These are phyloP conservation scores for Clarias fuscus DNA, from an alignment of 2,797 vertebrate species.

Conservation along the genomic window DNA sequence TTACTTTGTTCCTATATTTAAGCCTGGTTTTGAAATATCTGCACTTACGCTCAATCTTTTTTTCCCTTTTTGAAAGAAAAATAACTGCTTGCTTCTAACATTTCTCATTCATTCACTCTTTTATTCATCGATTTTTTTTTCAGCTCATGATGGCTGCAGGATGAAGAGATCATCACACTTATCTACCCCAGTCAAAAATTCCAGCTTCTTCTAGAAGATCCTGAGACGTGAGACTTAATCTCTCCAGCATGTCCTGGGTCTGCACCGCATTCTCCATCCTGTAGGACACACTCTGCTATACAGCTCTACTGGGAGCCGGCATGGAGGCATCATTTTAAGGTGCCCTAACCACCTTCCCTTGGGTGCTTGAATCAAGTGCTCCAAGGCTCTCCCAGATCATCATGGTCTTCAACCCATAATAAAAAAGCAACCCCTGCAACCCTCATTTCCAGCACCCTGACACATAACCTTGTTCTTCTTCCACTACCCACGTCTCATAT, in stretches of 20 bases:
- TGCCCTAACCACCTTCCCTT: background rate
- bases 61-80: background rate
- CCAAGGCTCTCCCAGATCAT: background rate
- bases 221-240: background rate
- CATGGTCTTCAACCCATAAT: background rate
- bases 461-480: background rate
- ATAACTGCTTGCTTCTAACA: background rate
- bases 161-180: background rate
- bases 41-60: background rate
- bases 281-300: background rate
- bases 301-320: background rate
- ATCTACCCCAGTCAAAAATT: background rate
- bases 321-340: background rate
- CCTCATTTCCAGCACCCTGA: background rate
- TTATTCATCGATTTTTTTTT: background rate
- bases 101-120: background rate
- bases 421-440: background rate
- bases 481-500: background rate
- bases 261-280: background rate
- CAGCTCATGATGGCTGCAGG: background rate
- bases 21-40: conserved; percentile 3
- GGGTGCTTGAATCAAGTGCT: background rate
- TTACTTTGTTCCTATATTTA: conserved; percentile 24
- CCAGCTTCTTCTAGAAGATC: conserved; percentile 9
- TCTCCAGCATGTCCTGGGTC: background rate